phyloP scores from a whole-genome alignment of 2,113 vertebrate species.

The Phoenicopterus ruber region DNA sequence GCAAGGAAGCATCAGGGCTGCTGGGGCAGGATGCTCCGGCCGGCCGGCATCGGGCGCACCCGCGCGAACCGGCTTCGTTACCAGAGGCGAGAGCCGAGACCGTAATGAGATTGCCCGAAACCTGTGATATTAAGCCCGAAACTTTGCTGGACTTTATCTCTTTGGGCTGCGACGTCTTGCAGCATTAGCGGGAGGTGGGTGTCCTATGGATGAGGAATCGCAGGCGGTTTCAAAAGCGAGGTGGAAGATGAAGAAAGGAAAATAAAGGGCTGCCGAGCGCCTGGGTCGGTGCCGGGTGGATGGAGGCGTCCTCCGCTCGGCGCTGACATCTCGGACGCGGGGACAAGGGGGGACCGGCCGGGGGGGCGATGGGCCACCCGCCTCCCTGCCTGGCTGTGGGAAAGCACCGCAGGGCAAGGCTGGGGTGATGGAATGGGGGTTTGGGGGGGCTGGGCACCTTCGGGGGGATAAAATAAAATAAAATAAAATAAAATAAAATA shows the following conservation, averaged over 20 bases:
- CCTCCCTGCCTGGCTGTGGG: neutral
- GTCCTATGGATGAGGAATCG: neutral
- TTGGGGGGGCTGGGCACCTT: no score
- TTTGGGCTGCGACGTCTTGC: neutral
- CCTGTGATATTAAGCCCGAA: neutral
- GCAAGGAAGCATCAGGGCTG: neutral
- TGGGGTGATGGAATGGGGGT: neutral
- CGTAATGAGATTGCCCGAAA: neutral
- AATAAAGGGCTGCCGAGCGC: neutral
- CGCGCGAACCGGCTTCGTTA: accelerated
- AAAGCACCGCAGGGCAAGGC: neutral
- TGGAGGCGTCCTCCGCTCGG: neutral
- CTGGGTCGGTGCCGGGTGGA: neutral
- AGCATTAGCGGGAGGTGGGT: neutral
- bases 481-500: neutral
- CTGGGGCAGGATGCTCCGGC: neutral
- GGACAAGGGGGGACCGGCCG: neutral
- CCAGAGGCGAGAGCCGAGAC: neutral
- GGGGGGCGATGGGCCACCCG: accelerated
- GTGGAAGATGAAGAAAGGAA: neutral
- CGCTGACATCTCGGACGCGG: neutral
- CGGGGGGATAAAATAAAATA: no score
- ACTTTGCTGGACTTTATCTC: conserved; percentile 28
- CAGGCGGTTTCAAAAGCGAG: neutral
- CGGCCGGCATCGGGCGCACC: neutral